Evolutionary conservation across 2,888 invertebrate genomes (phyloP).

Genomic region (Brachypalpus laphriformis): DNA sequence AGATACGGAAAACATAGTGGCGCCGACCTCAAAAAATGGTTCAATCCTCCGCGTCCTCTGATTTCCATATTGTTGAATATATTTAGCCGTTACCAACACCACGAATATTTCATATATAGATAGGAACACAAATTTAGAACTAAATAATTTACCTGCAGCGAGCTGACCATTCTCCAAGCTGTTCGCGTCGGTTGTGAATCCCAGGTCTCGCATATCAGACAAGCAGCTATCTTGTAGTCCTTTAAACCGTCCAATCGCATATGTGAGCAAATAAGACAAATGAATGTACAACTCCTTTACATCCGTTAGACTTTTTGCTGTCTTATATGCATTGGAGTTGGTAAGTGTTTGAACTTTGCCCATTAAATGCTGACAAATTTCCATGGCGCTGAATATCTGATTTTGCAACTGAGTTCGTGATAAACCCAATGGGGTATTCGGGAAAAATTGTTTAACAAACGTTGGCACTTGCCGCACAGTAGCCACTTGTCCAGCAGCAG

Average conservation of each 20-base stretch:
- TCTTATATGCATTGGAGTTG: constrained; percentile 82
- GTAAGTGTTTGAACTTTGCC: constrained; percentile 82
- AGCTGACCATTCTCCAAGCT: constrained; percentile 81
- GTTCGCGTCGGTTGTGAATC: constrained; percentile 81
- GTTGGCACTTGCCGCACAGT: constrained; percentile 75
- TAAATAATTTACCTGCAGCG: constrained; percentile 79
- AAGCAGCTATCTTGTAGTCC: constrained; percentile 82
- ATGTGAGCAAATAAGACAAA: constrained; percentile 82
- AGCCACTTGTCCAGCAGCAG: constrained; percentile 27
- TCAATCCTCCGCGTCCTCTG: too few species aligned
- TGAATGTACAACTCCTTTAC: constrained; percentile 82
- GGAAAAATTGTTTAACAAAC: constrained; percentile 78
- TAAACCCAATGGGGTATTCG: constrained; percentile 79
- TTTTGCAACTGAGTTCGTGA: constrained; percentile 81
- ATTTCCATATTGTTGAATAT: constrained; percentile 12
- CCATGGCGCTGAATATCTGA: constrained; percentile 81
- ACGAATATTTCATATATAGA: not conserved
- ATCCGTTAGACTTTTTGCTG: constrained; percentile 80
- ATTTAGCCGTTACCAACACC: constrained; percentile 13
- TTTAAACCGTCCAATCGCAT: constrained; percentile 82
- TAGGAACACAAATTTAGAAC: not conserved
- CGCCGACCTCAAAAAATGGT: too few species aligned
- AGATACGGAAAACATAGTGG: too few species aligned
- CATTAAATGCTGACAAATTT: constrained; percentile 82
- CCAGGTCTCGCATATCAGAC: constrained; percentile 81